Conservation (phyloP, 2,888 invertebrate species). For the Fragum whitleyi region DNA sequence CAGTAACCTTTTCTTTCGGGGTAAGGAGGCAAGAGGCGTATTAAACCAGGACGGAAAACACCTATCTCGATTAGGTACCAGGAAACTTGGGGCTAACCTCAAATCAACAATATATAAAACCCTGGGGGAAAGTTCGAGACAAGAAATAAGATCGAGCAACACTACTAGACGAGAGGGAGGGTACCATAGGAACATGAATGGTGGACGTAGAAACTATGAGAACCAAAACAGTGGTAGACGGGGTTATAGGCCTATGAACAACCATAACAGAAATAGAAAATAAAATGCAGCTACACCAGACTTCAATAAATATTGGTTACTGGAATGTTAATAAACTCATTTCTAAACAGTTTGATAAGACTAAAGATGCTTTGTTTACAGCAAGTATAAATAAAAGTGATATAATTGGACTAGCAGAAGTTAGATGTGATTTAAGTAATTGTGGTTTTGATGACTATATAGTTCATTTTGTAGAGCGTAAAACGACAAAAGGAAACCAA, state of each 20-base stretch:
- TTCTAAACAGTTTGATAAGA: no score
- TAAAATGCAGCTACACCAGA: background rate
- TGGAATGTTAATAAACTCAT: conserved; percentile 23
- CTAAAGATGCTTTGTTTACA: no score
- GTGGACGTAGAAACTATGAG: background rate
- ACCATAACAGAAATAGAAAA: background rate
- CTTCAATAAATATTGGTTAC: conserved; percentile 19
- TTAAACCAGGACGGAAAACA: conserved; percentile 10
- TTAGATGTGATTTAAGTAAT: no score
- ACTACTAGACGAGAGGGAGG: no score
- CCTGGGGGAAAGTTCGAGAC: background rate
- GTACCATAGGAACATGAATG: no score
- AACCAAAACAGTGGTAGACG: no score
- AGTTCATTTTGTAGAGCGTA: background rate
- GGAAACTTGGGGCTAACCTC: conserved; percentile 8
- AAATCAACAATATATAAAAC: background rate
- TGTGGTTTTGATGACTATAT: no score
- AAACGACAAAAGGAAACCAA: background rate
- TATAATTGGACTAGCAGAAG: conserved; percentile 17
- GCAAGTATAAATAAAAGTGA: conserved; percentile 10
- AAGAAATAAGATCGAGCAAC: no score
- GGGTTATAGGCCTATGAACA: background rate
- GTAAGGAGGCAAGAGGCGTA: background rate
- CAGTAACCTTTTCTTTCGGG: conserved; percentile 17
- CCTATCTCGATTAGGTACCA: background rate